phyloP scores from a whole-genome alignment of 2,888 invertebrate genomes.

The Nebria salina region DNA sequence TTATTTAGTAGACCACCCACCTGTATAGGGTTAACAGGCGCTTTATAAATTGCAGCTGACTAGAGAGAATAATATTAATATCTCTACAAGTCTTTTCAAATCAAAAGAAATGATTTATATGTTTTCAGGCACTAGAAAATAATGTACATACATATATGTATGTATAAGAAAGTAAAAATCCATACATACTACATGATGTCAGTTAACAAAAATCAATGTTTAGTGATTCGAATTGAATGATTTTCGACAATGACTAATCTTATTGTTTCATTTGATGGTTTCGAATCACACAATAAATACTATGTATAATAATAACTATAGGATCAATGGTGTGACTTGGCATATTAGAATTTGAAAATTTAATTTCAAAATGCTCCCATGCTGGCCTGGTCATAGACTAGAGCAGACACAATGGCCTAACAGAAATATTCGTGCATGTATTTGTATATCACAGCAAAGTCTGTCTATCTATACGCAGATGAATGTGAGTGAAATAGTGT shows the following conservation, averaged over 20 bases:
- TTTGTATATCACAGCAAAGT: too few species aligned
- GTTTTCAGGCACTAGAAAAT: neutral
- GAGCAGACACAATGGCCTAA: neutral
- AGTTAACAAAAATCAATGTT: neutral
- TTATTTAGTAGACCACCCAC: neutral
- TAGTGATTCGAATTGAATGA: neutral
- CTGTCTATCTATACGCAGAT: neutral
- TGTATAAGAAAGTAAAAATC: too few species aligned
- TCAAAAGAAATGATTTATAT: neutral
- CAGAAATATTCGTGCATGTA: too few species aligned
- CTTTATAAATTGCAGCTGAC: neutral
- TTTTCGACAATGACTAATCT: too few species aligned
- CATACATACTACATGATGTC: neutral
- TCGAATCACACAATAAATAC: constrained; percentile 1
- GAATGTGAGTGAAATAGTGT: neutral
- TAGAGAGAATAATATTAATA: neutral
- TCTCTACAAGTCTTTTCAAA: neutral
- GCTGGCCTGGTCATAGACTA: too few species aligned
- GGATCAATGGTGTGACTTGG: neutral
- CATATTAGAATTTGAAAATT: neutral
- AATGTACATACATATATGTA: too few species aligned
- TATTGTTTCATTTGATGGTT: neutral
- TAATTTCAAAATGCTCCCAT: neutral
- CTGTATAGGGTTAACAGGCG: neutral
- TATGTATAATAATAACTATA: neutral